A percentile compares a stretch with the other conserved stretches of the same genome.
Evolutionary conservation across 2,797 vertebrate genomes (phyloP).

Genomic region (Huso huso): DNA sequence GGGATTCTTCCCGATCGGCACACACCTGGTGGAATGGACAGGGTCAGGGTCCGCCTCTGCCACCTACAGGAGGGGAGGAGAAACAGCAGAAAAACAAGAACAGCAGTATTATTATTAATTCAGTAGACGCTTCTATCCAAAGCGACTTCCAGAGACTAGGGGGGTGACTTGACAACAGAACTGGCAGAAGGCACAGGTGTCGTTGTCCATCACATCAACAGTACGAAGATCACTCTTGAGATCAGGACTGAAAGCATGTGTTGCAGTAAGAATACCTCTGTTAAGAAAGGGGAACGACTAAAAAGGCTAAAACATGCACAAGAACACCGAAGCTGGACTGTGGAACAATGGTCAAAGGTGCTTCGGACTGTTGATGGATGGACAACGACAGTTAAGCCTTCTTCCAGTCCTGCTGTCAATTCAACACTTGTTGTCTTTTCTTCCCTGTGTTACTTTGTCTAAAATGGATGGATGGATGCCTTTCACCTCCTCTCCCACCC

Average conservation of each 20-base stretch:
- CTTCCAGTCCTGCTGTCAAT: no score
- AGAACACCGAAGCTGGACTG: not conserved
- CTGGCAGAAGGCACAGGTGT: no score
- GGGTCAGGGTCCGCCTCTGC: constrained; percentile 15
- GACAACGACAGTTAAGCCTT: constrained; percentile 7
- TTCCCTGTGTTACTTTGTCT: not conserved
- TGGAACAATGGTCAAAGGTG: no score
- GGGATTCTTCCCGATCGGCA: constrained; percentile 83
- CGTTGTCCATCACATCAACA: no score
- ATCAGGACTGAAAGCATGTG: no score
- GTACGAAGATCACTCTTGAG: no score
- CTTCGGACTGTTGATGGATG: no score
- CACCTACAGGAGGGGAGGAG: not conserved
- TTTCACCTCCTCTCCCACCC: not conserved
- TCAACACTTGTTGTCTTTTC: not conserved
- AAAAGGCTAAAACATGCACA: not conserved
- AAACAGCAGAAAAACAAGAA: constrained; percentile 13
- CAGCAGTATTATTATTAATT: constrained; percentile 17
- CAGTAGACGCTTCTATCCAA: no score
- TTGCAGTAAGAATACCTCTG: no score
- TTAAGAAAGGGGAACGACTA: not conserved
- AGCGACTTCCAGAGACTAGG: no score
- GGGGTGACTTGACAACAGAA: constrained; percentile 11
- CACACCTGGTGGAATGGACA: not conserved
- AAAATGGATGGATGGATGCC: not conserved